phyloP scores from a whole-genome alignment of 2,113 vertebrate species.

The Myotis brandtii region DNA sequence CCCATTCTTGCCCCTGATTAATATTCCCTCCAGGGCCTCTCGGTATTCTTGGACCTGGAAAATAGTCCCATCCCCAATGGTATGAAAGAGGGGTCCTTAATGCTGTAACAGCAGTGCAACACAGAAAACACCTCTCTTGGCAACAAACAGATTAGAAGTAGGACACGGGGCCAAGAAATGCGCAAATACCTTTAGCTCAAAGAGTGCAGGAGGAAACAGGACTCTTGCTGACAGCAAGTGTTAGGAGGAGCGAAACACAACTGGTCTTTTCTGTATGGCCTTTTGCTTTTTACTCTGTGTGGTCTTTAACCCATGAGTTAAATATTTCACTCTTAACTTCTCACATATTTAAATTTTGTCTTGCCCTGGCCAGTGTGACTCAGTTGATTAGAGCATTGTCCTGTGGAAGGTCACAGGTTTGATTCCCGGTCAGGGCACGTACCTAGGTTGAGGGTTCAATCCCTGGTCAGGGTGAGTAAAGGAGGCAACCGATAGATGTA shows the following conservation, averaged over 20 bases:
- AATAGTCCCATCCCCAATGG: not conserved
- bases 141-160: not conserved
- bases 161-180: not conserved
- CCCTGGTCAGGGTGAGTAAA: not conserved
- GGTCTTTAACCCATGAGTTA: not conserved
- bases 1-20: conserved; percentile 95
- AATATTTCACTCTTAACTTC: not conserved
- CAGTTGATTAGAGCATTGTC: not conserved
- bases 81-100: not conserved
- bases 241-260: not conserved
- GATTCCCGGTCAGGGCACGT: not conserved
- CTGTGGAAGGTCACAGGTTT: not conserved
- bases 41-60: conserved; percentile 95
- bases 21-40: conserved; percentile 95
- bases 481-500: not conserved
- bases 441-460: not conserved
- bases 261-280: not conserved
- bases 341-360: conserved; percentile 24
- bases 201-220: not conserved
- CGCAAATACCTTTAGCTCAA: not conserved
- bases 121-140: not conserved
- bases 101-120: not conserved
- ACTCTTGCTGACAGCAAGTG: not conserved
- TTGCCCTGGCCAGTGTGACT: not conserved
- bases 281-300: not conserved